Evolutionary conservation across 2,888 invertebrate genomes (phyloP).

Genomic region (Malachius bipustulatus): DNA sequence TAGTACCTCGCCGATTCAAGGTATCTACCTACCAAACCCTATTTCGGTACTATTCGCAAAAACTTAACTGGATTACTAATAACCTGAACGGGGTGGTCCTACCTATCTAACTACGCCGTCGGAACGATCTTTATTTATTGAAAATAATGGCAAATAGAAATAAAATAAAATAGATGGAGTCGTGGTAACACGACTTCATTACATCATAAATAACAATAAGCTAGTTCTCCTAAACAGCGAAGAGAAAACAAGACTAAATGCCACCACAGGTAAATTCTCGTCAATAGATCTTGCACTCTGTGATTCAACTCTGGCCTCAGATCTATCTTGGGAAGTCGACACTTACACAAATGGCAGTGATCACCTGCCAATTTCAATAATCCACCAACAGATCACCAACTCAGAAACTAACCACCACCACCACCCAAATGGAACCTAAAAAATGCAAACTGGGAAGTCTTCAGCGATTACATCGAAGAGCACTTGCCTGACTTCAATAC

Average conservation of each 20-base stretch:
- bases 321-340: conserved; percentile 6
- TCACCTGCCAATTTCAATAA: conserved; percentile 7
- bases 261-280: conserved; percentile 8
- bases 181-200: too few species aligned
- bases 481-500: neutral
- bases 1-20: too few species aligned
- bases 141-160: too few species aligned
- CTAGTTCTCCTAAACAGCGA: conserved; percentile 13
- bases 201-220: too few species aligned
- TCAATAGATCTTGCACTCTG: conserved; percentile 10
- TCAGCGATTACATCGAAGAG: conserved; percentile 4
- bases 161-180: too few species aligned
- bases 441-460: too few species aligned
- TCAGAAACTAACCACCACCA: conserved; percentile 3
- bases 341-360: conserved; percentile 6
- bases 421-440: conserved; percentile 11
- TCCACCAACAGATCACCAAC: conserved; percentile 3
- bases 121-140: too few species aligned
- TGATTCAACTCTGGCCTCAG: conserved; percentile 4
- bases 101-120: too few species aligned
- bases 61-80: too few species aligned
- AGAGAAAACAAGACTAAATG: conserved; percentile 8
- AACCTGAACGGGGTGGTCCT: too few species aligned
- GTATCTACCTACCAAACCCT: too few species aligned
- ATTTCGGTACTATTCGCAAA: too few species aligned